Percentiles rank a stretch among this genome's conserved stretches.
Evolutionary conservation across 2,888 invertebrate species (phyloP).

Genomic region (Strigamia transsilvanica): DNA sequence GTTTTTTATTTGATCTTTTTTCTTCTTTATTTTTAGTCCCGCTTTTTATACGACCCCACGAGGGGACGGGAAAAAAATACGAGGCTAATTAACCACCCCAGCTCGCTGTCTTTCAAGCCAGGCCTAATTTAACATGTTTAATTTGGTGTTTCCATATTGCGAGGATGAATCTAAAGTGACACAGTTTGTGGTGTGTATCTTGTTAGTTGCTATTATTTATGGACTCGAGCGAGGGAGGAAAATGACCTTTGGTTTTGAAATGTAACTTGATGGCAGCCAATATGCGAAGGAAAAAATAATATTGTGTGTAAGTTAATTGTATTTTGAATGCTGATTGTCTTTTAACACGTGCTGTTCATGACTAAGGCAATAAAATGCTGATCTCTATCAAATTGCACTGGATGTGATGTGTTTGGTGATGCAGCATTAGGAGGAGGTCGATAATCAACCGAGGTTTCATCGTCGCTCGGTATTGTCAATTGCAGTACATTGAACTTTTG

Average conservation of each 20-base stretch:
- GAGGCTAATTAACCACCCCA: conserved; percentile 26
- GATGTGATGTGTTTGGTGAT: background rate
- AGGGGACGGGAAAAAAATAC: conserved; percentile 40
- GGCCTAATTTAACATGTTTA: conserved; percentile 38
- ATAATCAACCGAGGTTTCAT: background rate
- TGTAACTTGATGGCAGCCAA: too few species aligned
- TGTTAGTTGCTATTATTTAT: conserved; percentile 12
- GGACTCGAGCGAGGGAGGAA: too few species aligned
- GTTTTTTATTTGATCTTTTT: conserved; percentile 45
- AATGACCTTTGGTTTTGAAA: too few species aligned
- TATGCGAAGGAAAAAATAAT: too few species aligned
- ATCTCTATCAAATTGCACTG: conserved; percentile 18
- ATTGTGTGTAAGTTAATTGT: background rate
- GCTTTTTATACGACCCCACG: background rate
- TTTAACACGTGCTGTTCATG: conserved; percentile 1
- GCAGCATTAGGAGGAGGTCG: background rate
- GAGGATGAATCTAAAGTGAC: background rate
- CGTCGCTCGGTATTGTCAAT: background rate
- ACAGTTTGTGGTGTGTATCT: background rate
- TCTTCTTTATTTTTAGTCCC: conserved; percentile 28
- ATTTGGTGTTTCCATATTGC: conserved; percentile 34
- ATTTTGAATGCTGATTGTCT: background rate
- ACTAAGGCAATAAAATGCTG: background rate
- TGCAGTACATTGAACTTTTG: background rate
- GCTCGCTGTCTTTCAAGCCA: background rate